Evolutionary conservation across 2,113 vertebrate species (phyloP), one percentile per base, ranked within the genome.

Genomic region (Balaenoptera acutorostrata): DNA sequence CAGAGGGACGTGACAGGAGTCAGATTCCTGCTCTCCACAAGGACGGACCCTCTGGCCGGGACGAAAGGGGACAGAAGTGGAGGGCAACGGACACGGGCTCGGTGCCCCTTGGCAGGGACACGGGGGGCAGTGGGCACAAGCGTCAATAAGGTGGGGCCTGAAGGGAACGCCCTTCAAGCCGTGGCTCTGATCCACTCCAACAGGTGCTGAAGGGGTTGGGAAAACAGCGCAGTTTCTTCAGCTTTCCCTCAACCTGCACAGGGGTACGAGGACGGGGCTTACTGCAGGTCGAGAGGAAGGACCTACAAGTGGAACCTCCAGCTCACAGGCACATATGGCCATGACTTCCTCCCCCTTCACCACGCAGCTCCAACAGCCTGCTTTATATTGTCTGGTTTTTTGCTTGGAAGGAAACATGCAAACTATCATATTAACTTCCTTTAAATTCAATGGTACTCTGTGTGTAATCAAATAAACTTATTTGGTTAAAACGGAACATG

Each of bases 391-490:
- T 83, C 20, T 63, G 15, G 7, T 25, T 75, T 94, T 82, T 75
- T 69, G 57, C 80, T 55, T 59, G 18, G 66, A 88, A 92, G 64
- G 49, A 96, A 95, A 92, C 66, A 74, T 39, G 52, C 5, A 31
- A 90, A 61, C 39, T 90, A 97, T 69, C 44, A 23, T 18, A n/a
- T 57, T 66, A 10, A 20, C 68, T 92, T 59, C 72, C 36, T 96
- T 95, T 72, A 84, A 74, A 87, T 74, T 68, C 63, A 36, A 0
- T 39, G 39, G 25, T 55, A n/a, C 23, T 82, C 55, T 92, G 39
- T 14, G 17, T 90, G 27, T 81, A 75, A 77, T 87, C 44, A 91
- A 69, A 95, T 90, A 90, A 69, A 92, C 27, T n/a, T 36, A 69
- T 11, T 36, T 71, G 61, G 64, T 64, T 84, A 90, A 90, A 89